A percentile compares a stretch with the other conserved stretches of the same genome.
phyloP scores from a whole-genome alignment of 2,888 invertebrate species.

The Xiphydria camelus region DNA sequence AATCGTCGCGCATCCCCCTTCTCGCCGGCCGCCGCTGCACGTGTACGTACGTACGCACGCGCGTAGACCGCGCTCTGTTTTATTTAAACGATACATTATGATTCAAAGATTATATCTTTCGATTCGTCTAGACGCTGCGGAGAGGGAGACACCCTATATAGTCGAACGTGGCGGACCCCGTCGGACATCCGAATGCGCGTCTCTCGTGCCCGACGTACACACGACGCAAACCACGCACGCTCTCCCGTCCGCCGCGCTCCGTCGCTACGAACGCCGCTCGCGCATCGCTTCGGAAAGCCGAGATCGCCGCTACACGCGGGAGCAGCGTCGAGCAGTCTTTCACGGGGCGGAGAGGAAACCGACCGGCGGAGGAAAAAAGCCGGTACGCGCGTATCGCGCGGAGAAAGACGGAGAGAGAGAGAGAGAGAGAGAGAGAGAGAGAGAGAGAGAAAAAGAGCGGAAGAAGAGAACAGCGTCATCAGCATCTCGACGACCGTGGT shows the following conservation, averaged over 20 bases:
- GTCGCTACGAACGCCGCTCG: too few relatives aligned
- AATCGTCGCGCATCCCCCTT: too few relatives aligned
- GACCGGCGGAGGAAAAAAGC: too few relatives aligned
- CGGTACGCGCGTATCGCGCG: neutral
- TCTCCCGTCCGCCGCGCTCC: too few relatives aligned
- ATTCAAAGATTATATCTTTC: slow-evolving; percentile 55
- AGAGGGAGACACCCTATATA: slow-evolving; percentile 52
- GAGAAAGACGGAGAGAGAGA: neutral
- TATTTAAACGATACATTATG: slow-evolving; percentile 54
- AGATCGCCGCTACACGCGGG: too few relatives aligned
- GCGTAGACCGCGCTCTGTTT: slow-evolving; percentile 31
- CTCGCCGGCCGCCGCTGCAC: too few relatives aligned
- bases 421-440: neutral
- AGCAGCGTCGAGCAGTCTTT: too few relatives aligned
- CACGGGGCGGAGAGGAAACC: too few relatives aligned
- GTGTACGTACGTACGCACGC: neutral
- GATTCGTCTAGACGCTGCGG: slow-evolving; percentile 54
- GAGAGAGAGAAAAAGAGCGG: slow-evolving; percentile 8
- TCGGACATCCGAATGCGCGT: slow-evolving; percentile 37
- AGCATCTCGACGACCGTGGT: neutral
- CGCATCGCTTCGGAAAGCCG: too few relatives aligned
- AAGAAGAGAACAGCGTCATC: neutral
- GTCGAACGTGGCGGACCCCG: slow-evolving; percentile 37
- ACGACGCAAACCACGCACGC: too few relatives aligned
- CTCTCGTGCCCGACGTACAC: too few relatives aligned